Base-by-base conservation (phyloP, 2,113 vertebrate species). In the Neotoma lepida region DNA sequence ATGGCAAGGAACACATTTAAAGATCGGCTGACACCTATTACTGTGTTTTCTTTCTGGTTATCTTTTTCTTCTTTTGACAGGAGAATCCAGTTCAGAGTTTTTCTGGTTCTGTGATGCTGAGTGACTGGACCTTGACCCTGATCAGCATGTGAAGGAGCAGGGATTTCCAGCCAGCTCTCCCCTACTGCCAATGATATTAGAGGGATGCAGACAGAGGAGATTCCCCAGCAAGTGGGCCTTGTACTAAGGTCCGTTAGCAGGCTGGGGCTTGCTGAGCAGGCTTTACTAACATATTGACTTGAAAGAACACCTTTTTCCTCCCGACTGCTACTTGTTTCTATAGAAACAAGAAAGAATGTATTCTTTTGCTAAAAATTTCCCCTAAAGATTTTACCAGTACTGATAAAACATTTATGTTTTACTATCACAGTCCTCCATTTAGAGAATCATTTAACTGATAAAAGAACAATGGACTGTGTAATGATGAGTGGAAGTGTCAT, bases 341-440 rank as follows among this genome's bases (percentile, higher is more conserved):
- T 98, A 98, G 98, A 98, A 98, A 98, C 98, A 98, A 98, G 97
- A 98, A 98, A 97, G 96, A 97, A 98, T 98, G 97, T 97, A 94
- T 98, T 97, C 96, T 98, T 97, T 98, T 97, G 95, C 98, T 97
- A 98, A 98, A 98, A 97, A 96, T 98, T 97, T 88, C 86, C 96
- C 96, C 92, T 97, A 98, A 97, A 97, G 97, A 96, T 97, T 98
- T 98, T 97, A 97, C 95, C 96, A 96, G 94, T 94, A 89, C 95
- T 93, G 86, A 96, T 95, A 96, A 97, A 98, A 97, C 92, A 96
- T 97, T 95, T 93, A 12, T 58, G 77, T 78, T 97, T 66, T 77
- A 93, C 90, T 92, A 97, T 86, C 68, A 90, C 63, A 91, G 95
- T 63, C 95, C 77, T 97, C 89, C 94, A 94, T 96, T 97, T 98